Conservation (phyloP, 2,888 invertebrate genomes). For the Pheosia tremula region DNA sequence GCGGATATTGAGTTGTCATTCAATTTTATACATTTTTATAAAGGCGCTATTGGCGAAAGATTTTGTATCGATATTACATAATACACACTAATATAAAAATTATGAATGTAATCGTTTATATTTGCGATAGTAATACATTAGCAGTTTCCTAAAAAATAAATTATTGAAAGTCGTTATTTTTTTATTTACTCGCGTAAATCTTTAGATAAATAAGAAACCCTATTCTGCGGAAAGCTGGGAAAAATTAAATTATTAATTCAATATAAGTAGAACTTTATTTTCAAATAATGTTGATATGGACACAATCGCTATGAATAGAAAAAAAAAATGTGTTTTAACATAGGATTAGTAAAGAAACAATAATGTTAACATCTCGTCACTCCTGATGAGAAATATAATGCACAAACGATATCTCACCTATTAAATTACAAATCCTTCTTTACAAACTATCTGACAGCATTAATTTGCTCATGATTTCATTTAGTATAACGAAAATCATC, state of each 20-base stretch:
- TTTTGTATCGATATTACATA: conserved; percentile 70
- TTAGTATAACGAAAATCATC: conserved; percentile 14
- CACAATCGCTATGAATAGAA: conserved; percentile 42
- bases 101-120: conserved; percentile 76
- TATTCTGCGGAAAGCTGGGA: too few relatives aligned
- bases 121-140: conserved; percentile 69
- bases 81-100: conserved; percentile 56
- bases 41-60: conserved; percentile 69
- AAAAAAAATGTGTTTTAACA: conserved; percentile 34
- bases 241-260: conserved; percentile 4
- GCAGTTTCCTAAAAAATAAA: conserved; percentile 69
- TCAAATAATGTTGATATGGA: conserved; percentile 42
- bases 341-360: conserved; percentile 40
- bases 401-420: conserved; percentile 17
- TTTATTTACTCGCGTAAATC: not conserved
- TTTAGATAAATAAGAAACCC: too few relatives aligned
- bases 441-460: not conserved
- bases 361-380: conserved; percentile 33
- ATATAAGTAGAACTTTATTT: conserved; percentile 46
- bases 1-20: conserved; percentile 54
- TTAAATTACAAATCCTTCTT: too few relatives aligned
- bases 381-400: conserved; percentile 16
- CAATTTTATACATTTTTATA: conserved; percentile 80
- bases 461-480: conserved; percentile 23
- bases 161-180: not conserved